These are phyloP conservation scores for Emberiza fucata DNA, from an alignment of 2,113 vertebrate species.

Conservation along the genomic window DNA sequence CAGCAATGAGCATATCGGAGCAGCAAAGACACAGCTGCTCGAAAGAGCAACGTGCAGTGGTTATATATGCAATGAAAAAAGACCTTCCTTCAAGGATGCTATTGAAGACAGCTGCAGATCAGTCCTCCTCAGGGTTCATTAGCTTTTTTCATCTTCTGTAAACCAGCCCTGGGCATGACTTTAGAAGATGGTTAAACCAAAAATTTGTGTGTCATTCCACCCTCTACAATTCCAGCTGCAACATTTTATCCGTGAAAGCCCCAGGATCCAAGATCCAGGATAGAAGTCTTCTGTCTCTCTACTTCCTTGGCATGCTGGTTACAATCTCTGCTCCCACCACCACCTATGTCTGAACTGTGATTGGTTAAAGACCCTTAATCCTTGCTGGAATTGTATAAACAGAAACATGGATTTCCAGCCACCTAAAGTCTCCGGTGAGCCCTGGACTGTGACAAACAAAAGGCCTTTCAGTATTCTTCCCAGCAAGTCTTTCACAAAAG, in stretches of 20 bases:
- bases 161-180: neutral
- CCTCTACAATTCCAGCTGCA: conserved; percentile 11
- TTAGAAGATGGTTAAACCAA: conserved; percentile 3
- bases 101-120: conserved; percentile 5
- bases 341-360: neutral
- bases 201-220: neutral
- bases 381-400: neutral
- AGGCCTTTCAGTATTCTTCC: neutral
- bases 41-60: neutral
- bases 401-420: neutral
- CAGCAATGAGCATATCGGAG: neutral
- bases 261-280: neutral
- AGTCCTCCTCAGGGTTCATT: neutral
- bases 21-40: neutral
- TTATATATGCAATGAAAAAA: neutral
- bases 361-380: neutral
- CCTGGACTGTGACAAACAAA: neutral
- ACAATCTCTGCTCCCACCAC: neutral
- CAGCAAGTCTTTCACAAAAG: neutral
- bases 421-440: neutral
- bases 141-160: neutral
- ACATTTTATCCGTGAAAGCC: conserved; percentile 2
- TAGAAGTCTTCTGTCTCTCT: neutral
- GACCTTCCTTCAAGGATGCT: conserved; percentile 10
- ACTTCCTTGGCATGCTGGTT: neutral